These are phyloP conservation scores for Prietella phreatophila DNA, from an alignment of 2,113 vertebrate species.

Conservation along the genomic window DNA sequence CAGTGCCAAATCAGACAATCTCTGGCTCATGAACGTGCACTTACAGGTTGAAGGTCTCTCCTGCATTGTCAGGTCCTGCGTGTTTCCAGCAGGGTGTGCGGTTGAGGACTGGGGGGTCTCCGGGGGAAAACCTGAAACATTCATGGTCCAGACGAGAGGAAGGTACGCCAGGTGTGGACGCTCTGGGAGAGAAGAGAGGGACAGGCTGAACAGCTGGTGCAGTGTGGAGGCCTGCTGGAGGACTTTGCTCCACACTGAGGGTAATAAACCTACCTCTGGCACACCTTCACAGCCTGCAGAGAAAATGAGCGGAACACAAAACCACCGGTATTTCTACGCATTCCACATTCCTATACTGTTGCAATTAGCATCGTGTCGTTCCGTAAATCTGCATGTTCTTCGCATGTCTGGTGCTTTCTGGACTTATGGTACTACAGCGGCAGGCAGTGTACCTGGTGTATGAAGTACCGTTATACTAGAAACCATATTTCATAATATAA, in stretches of 20 bases:
- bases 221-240: constrained; percentile 60
- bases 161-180: constrained; percentile 45
- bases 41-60: constrained; percentile 70
- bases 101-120: constrained; percentile 51
- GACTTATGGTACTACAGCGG: neutral
- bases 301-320: neutral
- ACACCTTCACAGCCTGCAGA: constrained; percentile 65
- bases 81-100: constrained; percentile 38
- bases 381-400: neutral
- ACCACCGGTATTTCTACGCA: neutral
- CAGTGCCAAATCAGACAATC: neutral
- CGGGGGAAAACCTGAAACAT: constrained; percentile 54
- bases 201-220: constrained; percentile 58
- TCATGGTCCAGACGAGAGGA: constrained; percentile 61
- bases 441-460: neutral
- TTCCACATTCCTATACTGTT: neutral
- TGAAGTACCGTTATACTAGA: neutral
- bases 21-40: constrained; percentile 48
- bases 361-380: neutral
- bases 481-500: neutral
- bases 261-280: constrained; percentile 74
- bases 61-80: constrained; percentile 50
- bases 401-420: neutral
- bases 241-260: constrained; percentile 70
- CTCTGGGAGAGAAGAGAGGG: constrained; percentile 39